Evolutionary conservation across 2,888 invertebrate genomes (phyloP).

Genomic region (Cephus rjabovi): DNA sequence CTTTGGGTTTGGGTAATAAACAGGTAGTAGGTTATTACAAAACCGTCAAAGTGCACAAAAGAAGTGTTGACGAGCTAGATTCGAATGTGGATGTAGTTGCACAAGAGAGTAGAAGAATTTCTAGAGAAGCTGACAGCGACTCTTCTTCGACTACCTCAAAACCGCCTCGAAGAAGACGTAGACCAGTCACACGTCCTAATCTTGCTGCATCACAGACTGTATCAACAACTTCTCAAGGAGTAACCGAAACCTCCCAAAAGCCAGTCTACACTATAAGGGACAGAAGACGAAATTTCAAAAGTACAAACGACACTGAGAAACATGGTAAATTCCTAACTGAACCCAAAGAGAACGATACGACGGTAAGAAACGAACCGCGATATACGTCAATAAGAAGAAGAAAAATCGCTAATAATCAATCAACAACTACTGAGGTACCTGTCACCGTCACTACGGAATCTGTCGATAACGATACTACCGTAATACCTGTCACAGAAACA

Average conservation of each 20-base stretch:
- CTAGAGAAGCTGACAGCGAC: not conserved
- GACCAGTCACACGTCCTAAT: not conserved
- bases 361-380: constrained; percentile 52
- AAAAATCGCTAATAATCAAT: not conserved
- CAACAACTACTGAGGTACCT: constrained; percentile 6
- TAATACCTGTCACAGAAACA: not conserved
- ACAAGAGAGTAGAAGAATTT: constrained; percentile 10
- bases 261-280: constrained; percentile 43
- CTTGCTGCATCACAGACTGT: not conserved
- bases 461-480: not conserved
- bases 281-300: constrained; percentile 40
- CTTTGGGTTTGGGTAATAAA: constrained; percentile 10
- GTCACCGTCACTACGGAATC: constrained; percentile 4
- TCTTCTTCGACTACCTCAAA: constrained; percentile 9
- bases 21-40: constrained; percentile 28
- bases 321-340: constrained; percentile 36
- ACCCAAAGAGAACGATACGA: constrained; percentile 29
- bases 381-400: constrained; percentile 30
- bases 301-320: constrained; percentile 26
- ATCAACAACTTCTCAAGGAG: not conserved
- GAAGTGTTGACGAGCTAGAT: constrained; percentile 27
- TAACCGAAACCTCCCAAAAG: constrained; percentile 20
- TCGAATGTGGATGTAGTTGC: constrained; percentile 2
- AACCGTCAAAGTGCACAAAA: constrained; percentile 35
- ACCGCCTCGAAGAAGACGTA: constrained; percentile 12